Evolutionary conservation across 2,888 invertebrate species (phyloP).

Genomic region (Drosophila aldrichi): DNA sequence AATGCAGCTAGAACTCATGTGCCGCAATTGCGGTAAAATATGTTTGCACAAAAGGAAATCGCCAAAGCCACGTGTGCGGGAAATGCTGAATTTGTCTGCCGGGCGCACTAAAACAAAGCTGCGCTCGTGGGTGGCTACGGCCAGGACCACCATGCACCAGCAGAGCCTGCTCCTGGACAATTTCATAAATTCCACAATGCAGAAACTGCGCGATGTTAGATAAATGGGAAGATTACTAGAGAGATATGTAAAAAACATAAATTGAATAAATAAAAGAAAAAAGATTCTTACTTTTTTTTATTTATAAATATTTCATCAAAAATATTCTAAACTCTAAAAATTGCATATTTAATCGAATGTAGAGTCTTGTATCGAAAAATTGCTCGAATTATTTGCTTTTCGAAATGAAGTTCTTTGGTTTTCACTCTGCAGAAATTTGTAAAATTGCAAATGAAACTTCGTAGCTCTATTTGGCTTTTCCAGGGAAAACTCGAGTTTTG

Average conservation of each 20-base stretch:
- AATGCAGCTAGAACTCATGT: conserved; percentile 63
- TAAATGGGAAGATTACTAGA: too few relatives aligned
- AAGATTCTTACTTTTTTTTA: too few relatives aligned
- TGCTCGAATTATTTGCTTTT: not conserved
- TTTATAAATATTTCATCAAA: not conserved
- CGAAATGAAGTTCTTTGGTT: not conserved
- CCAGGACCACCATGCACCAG: not conserved
- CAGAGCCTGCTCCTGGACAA: not conserved
- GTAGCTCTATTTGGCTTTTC: not conserved
- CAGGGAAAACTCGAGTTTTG: not conserved
- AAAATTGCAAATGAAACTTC: not conserved
- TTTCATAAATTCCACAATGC: conserved; percentile 13
- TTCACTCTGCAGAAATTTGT: not conserved
- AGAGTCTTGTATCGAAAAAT: not conserved
- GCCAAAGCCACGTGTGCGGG: conserved; percentile 79
- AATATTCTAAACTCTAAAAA: not conserved
- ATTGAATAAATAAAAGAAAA: not conserved
- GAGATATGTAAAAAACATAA: not conserved
- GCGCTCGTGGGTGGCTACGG: conserved; percentile 24
- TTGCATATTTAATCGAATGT: not conserved
- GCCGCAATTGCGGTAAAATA: conserved; percentile 81
- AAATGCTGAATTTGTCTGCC: conserved; percentile 76
- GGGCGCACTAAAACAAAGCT: conserved; percentile 67
- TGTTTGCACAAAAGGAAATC: conserved; percentile 80
- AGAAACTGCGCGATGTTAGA: not conserved